Evolutionary conservation across 2,888 invertebrate genomes (phyloP).

Genomic region (Acrobasis consociella): DNA sequence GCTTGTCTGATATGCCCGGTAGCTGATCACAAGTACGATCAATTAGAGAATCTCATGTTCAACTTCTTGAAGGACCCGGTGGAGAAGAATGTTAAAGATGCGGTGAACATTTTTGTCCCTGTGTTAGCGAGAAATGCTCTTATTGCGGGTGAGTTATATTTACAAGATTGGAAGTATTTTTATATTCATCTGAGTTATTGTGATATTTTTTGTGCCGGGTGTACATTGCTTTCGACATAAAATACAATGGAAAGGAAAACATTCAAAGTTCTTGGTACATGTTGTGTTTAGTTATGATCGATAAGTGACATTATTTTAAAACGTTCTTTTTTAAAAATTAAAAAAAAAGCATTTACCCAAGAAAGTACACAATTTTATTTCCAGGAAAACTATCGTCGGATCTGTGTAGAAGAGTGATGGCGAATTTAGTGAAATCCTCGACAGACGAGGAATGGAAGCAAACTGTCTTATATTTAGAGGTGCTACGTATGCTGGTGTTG

Average conservation of each 20-base stretch:
- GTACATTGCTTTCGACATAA: too few relatives aligned
- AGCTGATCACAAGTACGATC: constrained; percentile 69
- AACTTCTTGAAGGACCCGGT: constrained; percentile 68
- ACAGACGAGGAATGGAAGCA: constrained; percentile 67
- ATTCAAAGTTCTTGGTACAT: too few relatives aligned
- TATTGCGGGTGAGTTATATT: constrained; percentile 35
- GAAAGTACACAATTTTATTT: constrained; percentile 41
- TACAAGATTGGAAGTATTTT: not conserved
- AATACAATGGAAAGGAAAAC: too few relatives aligned
- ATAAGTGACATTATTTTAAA: too few relatives aligned
- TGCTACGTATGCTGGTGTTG: constrained; percentile 63
- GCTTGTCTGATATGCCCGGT: constrained; percentile 72
- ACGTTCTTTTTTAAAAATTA: too few relatives aligned
- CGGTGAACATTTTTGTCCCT: constrained; percentile 66
- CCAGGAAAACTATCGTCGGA: constrained; percentile 72
- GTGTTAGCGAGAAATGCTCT: constrained; percentile 72
- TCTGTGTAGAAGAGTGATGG: constrained; percentile 58
- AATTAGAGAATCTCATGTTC: constrained; percentile 72
- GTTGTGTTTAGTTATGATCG: too few relatives aligned
- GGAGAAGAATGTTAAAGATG: constrained; percentile 67
- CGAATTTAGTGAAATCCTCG: constrained; percentile 62
- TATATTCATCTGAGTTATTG: too few relatives aligned
- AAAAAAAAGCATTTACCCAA: too few relatives aligned
- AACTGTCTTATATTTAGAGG: constrained; percentile 63
- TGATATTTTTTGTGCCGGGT: too few relatives aligned